phyloP scores from a whole-genome alignment of 2,888 invertebrate species.

The Ommatoiulus sabulosus region DNA sequence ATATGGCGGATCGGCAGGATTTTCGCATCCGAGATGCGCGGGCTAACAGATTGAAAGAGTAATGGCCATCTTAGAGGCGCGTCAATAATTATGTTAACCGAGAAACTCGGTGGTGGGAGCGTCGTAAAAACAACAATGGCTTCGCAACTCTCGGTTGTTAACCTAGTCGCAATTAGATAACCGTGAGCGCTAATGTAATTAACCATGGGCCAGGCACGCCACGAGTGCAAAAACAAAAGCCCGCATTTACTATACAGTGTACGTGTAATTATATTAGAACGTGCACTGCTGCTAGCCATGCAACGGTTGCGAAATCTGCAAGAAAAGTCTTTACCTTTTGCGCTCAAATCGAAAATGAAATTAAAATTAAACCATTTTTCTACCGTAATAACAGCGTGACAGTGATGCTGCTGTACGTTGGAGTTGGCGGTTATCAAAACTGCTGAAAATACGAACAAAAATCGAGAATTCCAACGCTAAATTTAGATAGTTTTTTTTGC shows the following conservation, averaged over 20 bases:
- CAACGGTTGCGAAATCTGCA: background rate
- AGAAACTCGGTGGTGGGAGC: background rate
- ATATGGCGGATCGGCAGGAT: background rate
- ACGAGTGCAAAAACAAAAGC: background rate
- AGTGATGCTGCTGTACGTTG: too few species aligned
- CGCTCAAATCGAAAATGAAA: too few species aligned
- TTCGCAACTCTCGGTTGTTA: background rate
- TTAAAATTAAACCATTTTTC: too few species aligned
- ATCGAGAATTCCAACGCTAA: too few species aligned
- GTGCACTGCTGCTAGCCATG: background rate
- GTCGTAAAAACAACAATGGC: constrained; percentile 35
- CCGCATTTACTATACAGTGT: constrained; percentile 11
- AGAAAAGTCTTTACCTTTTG: too few species aligned
- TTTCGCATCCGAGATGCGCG: background rate
- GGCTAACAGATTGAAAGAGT: background rate
- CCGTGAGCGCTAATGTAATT: background rate
- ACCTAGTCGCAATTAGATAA: background rate
- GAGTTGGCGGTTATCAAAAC: too few species aligned
- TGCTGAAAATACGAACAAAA: too few species aligned
- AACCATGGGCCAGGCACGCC: background rate
- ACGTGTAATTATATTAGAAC: background rate
- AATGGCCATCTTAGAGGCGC: background rate
- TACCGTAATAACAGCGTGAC: too few species aligned
- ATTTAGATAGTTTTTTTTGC: too few species aligned
- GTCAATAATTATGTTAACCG: constrained; percentile 5